Base-by-base conservation (phyloP, 2,113 vertebrate species). In the Nesoenas mayeri region DNA sequence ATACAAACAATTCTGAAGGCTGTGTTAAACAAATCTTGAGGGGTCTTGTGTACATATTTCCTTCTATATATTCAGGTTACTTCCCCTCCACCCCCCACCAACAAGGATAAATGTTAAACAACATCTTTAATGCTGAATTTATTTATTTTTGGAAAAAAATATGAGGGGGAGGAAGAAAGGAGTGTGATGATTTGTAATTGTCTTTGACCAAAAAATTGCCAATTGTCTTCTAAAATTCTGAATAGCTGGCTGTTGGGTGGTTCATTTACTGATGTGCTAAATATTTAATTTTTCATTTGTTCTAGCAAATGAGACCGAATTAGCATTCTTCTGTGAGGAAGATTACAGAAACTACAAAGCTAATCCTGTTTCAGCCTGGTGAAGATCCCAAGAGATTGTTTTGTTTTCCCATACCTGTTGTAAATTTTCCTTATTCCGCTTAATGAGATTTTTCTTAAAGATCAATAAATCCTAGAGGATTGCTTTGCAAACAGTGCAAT, bases 281-380 rank as follows among this genome's bases (percentile, higher is more conserved):
- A 95, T 97, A 88, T 95, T 95, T 92, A 66, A 61, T 87, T 95
- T 96, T 91, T 91, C 62, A 82, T 95, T 95, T 2, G 2, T 98
- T 97, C 64, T 96, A 99, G 99, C 97, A 65, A 98, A 98, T 94
- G 99, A 99, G 97, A 99, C 99, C 0, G 99, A 99, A 96, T 95
- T 99, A 94, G 99, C 99, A 70, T 99, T 99, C 97, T 99, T 99
- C 97, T 98, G 97, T 95, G 98, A 93, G 91, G 97, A 98, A 82
- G 99, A 99, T 97, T 99, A 99, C 93, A 96, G 97, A 65, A 97
- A 96, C 56, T 99, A 98, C 92, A 99, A 99, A 98, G 97, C 97
- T 86, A 98, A 99, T 98, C 99, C 99, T 64, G 85, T 98, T 95
- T 97, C 95, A 2, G 92, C 95, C 87, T 98, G 98, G 98, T 98